Evolutionary conservation across 1,140 invertebrate genomes (phyloP).

Genomic region (Plectus sambesii): DNA sequence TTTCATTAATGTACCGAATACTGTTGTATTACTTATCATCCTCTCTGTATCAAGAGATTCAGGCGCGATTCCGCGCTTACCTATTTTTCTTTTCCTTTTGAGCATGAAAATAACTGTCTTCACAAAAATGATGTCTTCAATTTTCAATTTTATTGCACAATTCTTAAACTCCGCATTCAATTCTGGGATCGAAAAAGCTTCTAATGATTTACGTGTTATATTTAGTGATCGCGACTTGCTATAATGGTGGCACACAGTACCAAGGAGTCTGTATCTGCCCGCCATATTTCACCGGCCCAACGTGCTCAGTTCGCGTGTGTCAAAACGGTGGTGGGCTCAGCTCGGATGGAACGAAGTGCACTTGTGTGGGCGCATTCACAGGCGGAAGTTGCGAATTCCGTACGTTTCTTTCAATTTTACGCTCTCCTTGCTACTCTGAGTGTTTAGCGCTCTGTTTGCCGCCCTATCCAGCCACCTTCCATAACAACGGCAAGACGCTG

Average conservation of each 20-base stretch:
- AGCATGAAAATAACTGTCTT: background rate
- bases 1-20: too few species aligned
- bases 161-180: too few species aligned
- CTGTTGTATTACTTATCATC: too few species aligned
- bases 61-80: too few species aligned
- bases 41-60: too few species aligned
- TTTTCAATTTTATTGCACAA: too few species aligned
- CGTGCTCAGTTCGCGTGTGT: constrained; percentile 17
- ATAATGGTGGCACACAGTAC: constrained; percentile 18
- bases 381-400: constrained; percentile 19
- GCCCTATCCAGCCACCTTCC: constrained; percentile 16
- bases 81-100: too few species aligned
- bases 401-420: too few species aligned
- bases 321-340: constrained; percentile 17
- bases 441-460: constrained; percentile 16
- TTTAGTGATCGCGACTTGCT: too few species aligned
- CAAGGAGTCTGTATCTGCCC: constrained; percentile 23
- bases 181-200: too few species aligned
- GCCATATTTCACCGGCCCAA: constrained; percentile 16
- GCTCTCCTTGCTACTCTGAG: background rate
- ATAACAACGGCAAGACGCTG: constrained; percentile 20
- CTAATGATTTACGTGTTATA: too few species aligned
- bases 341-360: constrained; percentile 13
- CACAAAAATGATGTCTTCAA: background rate
- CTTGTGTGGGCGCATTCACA: constrained; percentile 14